Conservation (phyloP, 2,113 vertebrate species). For the Dipodomys stephensi region DNA sequence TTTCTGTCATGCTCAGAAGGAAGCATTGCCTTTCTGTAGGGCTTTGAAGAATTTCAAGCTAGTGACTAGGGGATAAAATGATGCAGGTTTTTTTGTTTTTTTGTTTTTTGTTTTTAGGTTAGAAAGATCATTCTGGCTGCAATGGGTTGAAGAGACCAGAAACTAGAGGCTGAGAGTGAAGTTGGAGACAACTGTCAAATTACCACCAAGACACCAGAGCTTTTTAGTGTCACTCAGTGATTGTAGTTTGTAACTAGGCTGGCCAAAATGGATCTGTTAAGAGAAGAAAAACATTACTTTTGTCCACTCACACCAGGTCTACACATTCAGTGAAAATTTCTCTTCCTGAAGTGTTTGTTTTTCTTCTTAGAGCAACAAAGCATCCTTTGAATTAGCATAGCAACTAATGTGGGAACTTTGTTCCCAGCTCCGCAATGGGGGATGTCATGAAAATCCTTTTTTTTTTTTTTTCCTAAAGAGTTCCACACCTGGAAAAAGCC, state of each 20-base stretch:
- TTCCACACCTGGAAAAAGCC: conserved; percentile 72
- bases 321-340: conserved; percentile 35
- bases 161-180: not conserved
- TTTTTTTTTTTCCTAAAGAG: conserved; percentile 25
- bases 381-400: conserved; percentile 67
- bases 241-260: not conserved
- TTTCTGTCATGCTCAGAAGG: not conserved
- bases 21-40: not conserved
- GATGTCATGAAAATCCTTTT: conserved; percentile 61
- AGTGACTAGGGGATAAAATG: not conserved
- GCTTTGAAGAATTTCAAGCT: conserved; percentile 27
- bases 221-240: not conserved
- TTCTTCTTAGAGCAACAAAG: conserved; percentile 74
- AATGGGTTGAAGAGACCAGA: not conserved
- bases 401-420: conserved; percentile 34
- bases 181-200: not conserved
- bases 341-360: conserved; percentile 63
- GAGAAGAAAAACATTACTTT: conserved; percentile 53
- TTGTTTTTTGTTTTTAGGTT: not conserved
- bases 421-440: conserved; percentile 2
- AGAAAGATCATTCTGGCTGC: not conserved
- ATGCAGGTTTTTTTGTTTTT: not conserved
- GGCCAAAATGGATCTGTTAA: not conserved
- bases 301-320: conserved; percentile 11
- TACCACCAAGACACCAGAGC: not conserved